Evolutionary conservation across 2,888 invertebrate species (phyloP).

Genomic region (Aporophyla nigra): DNA sequence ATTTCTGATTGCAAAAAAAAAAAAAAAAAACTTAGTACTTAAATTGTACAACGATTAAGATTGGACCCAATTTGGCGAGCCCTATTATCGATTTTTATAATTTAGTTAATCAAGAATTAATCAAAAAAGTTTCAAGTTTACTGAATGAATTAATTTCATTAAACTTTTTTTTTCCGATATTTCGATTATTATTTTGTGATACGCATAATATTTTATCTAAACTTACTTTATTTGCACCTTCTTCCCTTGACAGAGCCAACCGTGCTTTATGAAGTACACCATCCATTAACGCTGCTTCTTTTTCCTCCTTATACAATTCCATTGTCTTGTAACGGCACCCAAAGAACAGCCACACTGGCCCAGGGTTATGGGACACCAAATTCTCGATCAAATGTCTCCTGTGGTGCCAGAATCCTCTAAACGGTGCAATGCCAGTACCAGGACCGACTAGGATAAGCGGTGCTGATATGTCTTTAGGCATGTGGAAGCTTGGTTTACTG

Average conservation of each 20-base stretch:
- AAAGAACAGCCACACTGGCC: constrained; percentile 95
- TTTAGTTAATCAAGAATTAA: neutral
- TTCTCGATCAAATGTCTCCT: constrained; percentile 82
- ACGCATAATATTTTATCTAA: neutral
- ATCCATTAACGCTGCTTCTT: constrained; percentile 92
- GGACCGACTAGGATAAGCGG: constrained; percentile 97
- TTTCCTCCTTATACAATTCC: constrained; percentile 96
- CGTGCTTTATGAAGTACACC: constrained; percentile 94
- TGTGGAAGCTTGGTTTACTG: constrained; percentile 96
- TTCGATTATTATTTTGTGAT: too few species aligned
- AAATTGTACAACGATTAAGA: neutral
- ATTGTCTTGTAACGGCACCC: constrained; percentile 95
- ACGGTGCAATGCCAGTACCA: constrained; percentile 98
- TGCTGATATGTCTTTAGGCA: constrained; percentile 93
- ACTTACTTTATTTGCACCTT: constrained; percentile 93
- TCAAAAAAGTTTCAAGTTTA: neutral
- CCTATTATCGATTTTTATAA: too few species aligned
- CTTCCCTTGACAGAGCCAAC: constrained; percentile 95
- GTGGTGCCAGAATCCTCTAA: constrained; percentile 98
- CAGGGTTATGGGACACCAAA: constrained; percentile 69
- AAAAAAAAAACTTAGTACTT: neutral
- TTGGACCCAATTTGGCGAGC: neutral
- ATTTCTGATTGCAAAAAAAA: constrained; percentile 91
- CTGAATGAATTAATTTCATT: neutral
- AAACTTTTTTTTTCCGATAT: too few species aligned